These are phyloP conservation scores for Hyles vespertilio DNA, from an alignment of 1,140 invertebrate species.

Conservation along the genomic window DNA sequence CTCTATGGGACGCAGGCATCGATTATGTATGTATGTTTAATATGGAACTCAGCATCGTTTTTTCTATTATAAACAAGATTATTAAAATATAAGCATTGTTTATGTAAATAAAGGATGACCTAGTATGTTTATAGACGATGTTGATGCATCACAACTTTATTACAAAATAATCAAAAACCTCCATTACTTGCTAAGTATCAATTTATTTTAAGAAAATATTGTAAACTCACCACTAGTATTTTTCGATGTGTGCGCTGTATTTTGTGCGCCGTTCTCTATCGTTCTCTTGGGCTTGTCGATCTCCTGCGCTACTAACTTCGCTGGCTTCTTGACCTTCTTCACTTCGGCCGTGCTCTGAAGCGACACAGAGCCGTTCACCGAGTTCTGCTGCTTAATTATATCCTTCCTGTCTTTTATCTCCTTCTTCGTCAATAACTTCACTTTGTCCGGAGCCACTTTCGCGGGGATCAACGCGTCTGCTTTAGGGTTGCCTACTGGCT, in stretches of 20 bases:
- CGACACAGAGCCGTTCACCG: constrained; percentile 42
- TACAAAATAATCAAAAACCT: too few species aligned
- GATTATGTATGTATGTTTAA: too few species aligned
- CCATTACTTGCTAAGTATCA: too few species aligned
- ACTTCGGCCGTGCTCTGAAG: constrained; percentile 36
- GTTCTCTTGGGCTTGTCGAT: constrained; percentile 47
- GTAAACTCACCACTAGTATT: constrained; percentile 30
- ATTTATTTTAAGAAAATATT: too few species aligned
- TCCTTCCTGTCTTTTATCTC: constrained; percentile 72
- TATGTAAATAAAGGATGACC: too few species aligned
- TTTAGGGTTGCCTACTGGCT: constrained; percentile 52
- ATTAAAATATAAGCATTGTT: too few species aligned
- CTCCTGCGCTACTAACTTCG: constrained; percentile 46
- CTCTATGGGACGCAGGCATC: too few species aligned
- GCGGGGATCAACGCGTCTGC: constrained; percentile 50
- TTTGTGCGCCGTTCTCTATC: constrained; percentile 52
- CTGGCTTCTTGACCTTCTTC: constrained; percentile 53
- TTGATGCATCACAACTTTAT: too few species aligned
- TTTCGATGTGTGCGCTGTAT: constrained; percentile 41
- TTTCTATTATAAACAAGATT: too few species aligned
- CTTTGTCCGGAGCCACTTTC: constrained; percentile 63
- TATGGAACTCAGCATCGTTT: too few species aligned
- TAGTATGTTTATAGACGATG: too few species aligned
- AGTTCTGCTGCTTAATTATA: constrained; percentile 59
- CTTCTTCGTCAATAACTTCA: constrained; percentile 64